phyloP scores from a whole-genome alignment of 35 echinoderm and acorn worm genomes.

The Lytechinus variegatus region DNA sequence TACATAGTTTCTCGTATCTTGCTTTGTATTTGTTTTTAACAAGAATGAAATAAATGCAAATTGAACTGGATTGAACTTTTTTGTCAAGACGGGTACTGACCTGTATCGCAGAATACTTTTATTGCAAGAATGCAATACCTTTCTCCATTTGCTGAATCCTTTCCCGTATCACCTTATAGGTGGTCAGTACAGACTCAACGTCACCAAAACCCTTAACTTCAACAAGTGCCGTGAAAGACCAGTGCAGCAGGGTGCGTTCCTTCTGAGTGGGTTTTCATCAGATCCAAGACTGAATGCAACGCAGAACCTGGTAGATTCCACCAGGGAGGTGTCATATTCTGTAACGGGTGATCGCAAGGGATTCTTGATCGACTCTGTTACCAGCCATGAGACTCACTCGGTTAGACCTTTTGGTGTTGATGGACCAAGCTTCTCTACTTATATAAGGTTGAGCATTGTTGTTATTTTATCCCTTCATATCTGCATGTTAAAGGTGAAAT shows the following conservation, averaged over 20 bases:
- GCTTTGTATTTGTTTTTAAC: too few species aligned
- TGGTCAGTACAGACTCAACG: conserved; percentile 35
- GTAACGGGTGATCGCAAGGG: conserved; percentile 47
- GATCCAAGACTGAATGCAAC: neutral
- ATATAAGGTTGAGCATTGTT: conserved; percentile 53
- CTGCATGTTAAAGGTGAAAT: too few species aligned
- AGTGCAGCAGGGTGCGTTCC: neutral
- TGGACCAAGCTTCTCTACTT: conserved; percentile 47
- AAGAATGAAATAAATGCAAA: too few species aligned
- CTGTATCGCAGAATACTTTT: too few species aligned
- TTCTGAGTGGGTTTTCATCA: conserved; percentile 18
- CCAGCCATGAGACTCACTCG: conserved; percentile 40
- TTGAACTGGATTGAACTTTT: too few species aligned
- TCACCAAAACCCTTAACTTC: conserved; percentile 62
- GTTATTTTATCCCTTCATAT: neutral
- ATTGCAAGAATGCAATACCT: too few species aligned
- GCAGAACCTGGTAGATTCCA: neutral
- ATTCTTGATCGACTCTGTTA: conserved; percentile 60
- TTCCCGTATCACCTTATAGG: neutral
- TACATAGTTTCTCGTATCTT: too few species aligned
- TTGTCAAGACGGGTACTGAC: too few species aligned
- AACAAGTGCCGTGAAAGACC: conserved; percentile 41
- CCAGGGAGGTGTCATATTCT: conserved; percentile 44
- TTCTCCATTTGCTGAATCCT: neutral
- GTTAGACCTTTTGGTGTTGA: conserved; percentile 54